Base-by-base conservation (phyloP, 2,797 vertebrate species). In the Taenioides sp. region DNA sequence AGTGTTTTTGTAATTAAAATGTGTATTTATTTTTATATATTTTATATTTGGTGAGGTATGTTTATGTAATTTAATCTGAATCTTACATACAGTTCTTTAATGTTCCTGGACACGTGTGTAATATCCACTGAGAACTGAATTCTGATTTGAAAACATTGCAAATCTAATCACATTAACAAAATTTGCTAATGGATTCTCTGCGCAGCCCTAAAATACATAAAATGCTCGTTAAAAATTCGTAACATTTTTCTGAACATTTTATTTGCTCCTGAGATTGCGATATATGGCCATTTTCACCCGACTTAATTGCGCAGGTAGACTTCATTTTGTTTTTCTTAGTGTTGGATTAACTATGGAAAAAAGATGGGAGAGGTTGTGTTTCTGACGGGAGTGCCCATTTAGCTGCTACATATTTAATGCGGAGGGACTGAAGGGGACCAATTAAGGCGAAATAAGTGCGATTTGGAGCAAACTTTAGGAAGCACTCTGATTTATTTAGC, bases 331-430 rank as follows among this genome's bases (percentile, higher is more conserved):
- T 22, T 22, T 40, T n/a, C n/a, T 40, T 14, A 22, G 20, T 14
- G 20, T 23, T 62, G 7, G 28, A 62, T 34, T 62, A 34, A 60
- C 27, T 28, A 14, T 5, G 14, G 58, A 10, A 63, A 37, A 7
- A 63, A n/a, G 5, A 37, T 23, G 4, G 4, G 20, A n/a, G 31
- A 12, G 34, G 34, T 31, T n/a, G 31, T 63, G 61, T 40, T 40
- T 17, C 20, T 40, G 61, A 63, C 11, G 14, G 40, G 43, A 49
- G 63, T 49, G 64, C 23, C 23, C 64, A 54, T 66, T 66, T 52
- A 31, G 47, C 17, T 12, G 65, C 65, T 66, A 66, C 65, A 66
- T 66, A 52, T 66, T 54, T 66, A 66, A 66, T 54, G 65, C 2
- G 20, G 25, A 52, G 65, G 65, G 65, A 66, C 65, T 54, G 65